Evolutionary conservation across 2,113 vertebrate genomes (phyloP).

Genomic region (Murina feae): DNA sequence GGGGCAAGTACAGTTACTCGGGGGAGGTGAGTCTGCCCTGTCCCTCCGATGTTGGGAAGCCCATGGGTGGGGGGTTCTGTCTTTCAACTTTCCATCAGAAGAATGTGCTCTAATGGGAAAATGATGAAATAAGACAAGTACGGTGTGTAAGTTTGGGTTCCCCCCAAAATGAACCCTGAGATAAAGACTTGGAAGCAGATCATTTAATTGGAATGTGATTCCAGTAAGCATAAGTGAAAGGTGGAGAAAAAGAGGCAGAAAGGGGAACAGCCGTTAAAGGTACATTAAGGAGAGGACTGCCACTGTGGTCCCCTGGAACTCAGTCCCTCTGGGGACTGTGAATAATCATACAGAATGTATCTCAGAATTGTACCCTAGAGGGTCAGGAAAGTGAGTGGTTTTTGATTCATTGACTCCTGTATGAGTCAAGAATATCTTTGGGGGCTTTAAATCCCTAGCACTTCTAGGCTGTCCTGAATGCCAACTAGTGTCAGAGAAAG

Average conservation of each 20-base stretch:
- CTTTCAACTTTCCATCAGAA: not conserved
- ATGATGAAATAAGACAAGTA: not conserved
- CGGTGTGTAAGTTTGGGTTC: not conserved
- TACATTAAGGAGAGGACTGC: not conserved
- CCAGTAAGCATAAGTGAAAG: not conserved
- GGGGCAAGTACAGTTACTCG: constrained; percentile 98
- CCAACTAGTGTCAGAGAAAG: not conserved
- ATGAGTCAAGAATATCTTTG: not conserved
- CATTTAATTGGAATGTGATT: constrained; percentile 9
- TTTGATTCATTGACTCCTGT: not conserved
- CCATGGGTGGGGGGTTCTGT: not conserved
- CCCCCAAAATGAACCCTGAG: not conserved
- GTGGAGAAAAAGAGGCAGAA: not conserved
- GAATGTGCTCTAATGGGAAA: not conserved
- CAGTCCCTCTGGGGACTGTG: not conserved
- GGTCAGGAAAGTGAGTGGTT: not conserved
- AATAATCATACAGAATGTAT: not conserved
- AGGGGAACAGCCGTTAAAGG: not conserved
- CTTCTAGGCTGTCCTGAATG: not conserved
- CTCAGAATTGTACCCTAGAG: not conserved
- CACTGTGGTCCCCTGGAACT: not conserved
- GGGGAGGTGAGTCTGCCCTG: constrained; percentile 90
- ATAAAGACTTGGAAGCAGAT: not conserved
- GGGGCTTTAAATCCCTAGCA: not conserved
- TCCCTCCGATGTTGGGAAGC: not conserved